These are phyloP conservation scores for Lepus oiostolus DNA, from an alignment of 2,797 vertebrate genomes.

Conservation along the genomic window DNA sequence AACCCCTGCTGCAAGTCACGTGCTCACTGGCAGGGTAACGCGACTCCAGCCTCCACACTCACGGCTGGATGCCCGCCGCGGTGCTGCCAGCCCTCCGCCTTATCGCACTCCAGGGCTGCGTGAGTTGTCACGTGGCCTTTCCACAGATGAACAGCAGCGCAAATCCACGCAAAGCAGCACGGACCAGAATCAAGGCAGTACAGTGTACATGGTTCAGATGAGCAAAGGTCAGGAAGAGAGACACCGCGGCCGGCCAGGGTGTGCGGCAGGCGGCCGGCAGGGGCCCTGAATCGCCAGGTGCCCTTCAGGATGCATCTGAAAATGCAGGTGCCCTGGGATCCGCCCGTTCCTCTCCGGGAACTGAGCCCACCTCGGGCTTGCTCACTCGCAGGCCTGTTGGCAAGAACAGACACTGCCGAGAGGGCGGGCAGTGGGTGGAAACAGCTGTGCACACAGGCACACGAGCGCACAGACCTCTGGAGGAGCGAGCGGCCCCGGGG, in stretches of 20 bases:
- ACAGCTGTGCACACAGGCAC: too few species aligned
- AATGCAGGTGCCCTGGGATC: neutral
- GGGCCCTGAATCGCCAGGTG: accelerated
- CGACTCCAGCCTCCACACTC: neutral
- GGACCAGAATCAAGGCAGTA: neutral
- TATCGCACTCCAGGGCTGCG: neutral
- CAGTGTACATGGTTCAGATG: neutral
- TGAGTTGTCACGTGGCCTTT: neutral
- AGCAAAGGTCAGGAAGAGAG: neutral
- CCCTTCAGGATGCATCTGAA: neutral
- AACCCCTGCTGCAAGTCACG: neutral
- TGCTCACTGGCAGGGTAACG: neutral
- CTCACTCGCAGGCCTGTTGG: neutral
- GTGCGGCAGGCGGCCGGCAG: accelerated
- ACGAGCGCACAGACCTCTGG: neutral
- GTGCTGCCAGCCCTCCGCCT: neutral
- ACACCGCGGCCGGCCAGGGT: accelerated
- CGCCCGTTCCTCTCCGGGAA: neutral
- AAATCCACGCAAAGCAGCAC: neutral
- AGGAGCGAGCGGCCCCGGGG: neutral
- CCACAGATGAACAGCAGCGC: neutral
- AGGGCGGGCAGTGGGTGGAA: too few species aligned
- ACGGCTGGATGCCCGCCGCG: accelerated
- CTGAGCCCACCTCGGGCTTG: accelerated
- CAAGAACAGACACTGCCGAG: neutral